Conservation (phyloP, 2,888 invertebrate genomes). For the Coelogynopora nodosa region DNA sequence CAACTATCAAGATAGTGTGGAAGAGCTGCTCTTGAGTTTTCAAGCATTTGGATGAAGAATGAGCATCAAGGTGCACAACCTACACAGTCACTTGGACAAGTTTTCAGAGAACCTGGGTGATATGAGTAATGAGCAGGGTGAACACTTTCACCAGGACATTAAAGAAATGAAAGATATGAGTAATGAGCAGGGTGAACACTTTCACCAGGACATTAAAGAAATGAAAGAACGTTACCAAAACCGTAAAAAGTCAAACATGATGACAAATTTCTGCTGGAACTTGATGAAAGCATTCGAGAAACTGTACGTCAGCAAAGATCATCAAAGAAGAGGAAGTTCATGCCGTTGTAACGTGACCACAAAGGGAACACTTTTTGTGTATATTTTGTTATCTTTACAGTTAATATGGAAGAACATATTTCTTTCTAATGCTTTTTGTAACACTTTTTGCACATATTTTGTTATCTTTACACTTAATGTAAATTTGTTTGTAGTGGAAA, state of each 20-base stretch:
- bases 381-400: not conserved
- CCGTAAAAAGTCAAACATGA: not conserved
- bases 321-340: not conserved
- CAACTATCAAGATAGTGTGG: not conserved
- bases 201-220: not conserved
- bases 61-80: not conserved
- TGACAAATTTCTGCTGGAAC: too few species aligned
- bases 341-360: not conserved
- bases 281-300: not conserved
- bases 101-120: not conserved
- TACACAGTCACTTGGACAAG: not conserved
- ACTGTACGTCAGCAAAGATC: too few species aligned
- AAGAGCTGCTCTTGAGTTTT: not conserved
- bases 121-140: not conserved
- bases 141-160: not conserved
- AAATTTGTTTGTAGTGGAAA: too few species aligned
- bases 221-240: not conserved
- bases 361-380: not conserved
- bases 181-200: not conserved
- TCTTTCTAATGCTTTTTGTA: too few species aligned
- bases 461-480: too few species aligned
- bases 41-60: not conserved
- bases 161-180: not conserved
- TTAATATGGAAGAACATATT: not conserved
- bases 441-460: too few species aligned